phyloP scores from a whole-genome alignment of 2,888 invertebrate genomes.

The Apantesis nais region DNA sequence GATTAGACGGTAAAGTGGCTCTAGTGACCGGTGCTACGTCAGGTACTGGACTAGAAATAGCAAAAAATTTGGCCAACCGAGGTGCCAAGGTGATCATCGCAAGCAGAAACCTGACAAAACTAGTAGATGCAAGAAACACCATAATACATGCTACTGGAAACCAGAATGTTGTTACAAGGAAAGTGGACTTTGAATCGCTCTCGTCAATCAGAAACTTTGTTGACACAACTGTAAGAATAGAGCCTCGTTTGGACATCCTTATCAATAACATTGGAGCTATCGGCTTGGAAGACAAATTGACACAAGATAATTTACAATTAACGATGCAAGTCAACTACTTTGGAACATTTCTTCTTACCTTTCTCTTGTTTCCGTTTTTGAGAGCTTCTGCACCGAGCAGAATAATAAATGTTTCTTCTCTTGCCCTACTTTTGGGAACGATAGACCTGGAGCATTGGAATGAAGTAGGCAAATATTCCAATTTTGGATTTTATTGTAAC shows the following conservation, averaged over 20 bases:
- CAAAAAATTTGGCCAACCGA: slow-evolving; percentile 74
- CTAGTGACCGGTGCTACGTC: slow-evolving; percentile 72
- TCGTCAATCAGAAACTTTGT: slow-evolving; percentile 86
- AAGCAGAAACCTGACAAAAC: slow-evolving; percentile 72
- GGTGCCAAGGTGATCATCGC: slow-evolving; percentile 86
- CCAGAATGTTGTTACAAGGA: slow-evolving; percentile 58
- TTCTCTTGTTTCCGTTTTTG: slow-evolving; percentile 64
- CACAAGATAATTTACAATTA: slow-evolving; percentile 86
- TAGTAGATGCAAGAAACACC: slow-evolving; percentile 51
- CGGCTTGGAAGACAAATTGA: slow-evolving; percentile 71
- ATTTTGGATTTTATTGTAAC: slow-evolving; percentile 85
- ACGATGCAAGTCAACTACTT: slow-evolving; percentile 86
- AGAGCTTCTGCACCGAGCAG: slow-evolving; percentile 68
- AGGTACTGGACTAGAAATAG: slow-evolving; percentile 69
- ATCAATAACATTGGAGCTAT: slow-evolving; percentile 82
- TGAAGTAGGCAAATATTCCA: slow-evolving; percentile 87
- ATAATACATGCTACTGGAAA: slow-evolving; percentile 59
- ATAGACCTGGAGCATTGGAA: slow-evolving; percentile 90
- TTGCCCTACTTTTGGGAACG: slow-evolving; percentile 88
- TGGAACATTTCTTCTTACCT: slow-evolving; percentile 68
- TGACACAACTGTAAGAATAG: slow-evolving; percentile 76
- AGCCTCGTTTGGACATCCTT: slow-evolving; percentile 77
- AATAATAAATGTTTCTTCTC: slow-evolving; percentile 70
- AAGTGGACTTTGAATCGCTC: slow-evolving; percentile 82
- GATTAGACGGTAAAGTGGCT: slow-evolving; percentile 70